Evolutionary conservation across 2,113 vertebrate genomes (phyloP).

Genomic region (Daphoenositta chrysoptera): DNA sequence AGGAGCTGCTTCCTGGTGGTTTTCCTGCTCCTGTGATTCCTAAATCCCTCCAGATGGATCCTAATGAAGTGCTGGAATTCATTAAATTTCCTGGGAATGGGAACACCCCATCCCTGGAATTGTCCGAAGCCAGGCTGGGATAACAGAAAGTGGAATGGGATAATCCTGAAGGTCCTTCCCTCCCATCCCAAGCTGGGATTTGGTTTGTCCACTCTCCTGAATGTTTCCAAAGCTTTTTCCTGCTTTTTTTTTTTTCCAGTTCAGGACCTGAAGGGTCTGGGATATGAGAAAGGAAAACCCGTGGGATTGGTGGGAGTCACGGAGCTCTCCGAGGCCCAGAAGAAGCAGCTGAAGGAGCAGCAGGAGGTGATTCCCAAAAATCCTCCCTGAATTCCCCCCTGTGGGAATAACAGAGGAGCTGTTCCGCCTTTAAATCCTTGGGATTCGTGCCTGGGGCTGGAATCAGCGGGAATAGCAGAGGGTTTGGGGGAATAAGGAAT

Average conservation of each 20-base stretch:
- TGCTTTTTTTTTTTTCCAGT: constrained; percentile 61
- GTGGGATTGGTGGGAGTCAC: constrained; percentile 94
- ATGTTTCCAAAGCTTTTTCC: not conserved
- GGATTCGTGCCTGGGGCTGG: not conserved
- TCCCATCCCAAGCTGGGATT: not conserved
- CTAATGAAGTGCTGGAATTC: not conserved
- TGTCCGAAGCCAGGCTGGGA: not conserved
- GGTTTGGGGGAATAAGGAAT: not conserved
- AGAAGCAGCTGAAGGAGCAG: constrained; percentile 94
- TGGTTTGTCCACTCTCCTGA: rapidly evolving
- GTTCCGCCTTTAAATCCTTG: not conserved
- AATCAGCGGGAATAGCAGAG: not conserved
- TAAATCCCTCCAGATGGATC: not conserved
- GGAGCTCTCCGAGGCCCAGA: constrained; percentile 93
- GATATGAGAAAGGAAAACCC: constrained; percentile 95
- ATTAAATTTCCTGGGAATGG: not conserved
- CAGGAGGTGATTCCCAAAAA: constrained; percentile 82
- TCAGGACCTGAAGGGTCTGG: constrained; percentile 91
- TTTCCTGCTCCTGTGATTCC: not conserved
- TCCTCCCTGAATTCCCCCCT: not conserved
- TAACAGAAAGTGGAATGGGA: not conserved
- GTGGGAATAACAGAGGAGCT: not conserved
- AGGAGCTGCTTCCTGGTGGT: not conserved
- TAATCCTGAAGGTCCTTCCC: not conserved
- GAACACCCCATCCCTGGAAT: not conserved